These are phyloP conservation scores for Vicugna pacos DNA, from an alignment of 2,113 vertebrate species.

Conservation along the genomic window DNA sequence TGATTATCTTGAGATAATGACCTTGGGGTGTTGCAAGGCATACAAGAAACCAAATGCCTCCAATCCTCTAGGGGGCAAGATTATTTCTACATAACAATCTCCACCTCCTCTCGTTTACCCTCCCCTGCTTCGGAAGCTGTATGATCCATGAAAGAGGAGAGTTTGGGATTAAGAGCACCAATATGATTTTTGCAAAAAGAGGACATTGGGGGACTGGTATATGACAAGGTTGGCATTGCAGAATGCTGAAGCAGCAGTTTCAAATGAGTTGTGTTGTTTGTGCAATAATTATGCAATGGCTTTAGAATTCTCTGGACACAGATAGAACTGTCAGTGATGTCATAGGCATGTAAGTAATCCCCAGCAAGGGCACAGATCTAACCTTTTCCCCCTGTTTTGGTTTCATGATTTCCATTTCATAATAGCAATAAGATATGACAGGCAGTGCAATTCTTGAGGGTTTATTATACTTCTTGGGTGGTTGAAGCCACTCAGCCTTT, in stretches of 20 bases:
- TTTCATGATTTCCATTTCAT: conserved; percentile 88
- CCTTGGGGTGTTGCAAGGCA: conserved; percentile 89
- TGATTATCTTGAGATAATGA: conserved; percentile 92
- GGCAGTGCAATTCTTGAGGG: conserved; percentile 84
- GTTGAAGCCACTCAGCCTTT: conserved; percentile 89
- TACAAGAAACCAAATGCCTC: conserved; percentile 89
- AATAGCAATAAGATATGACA: conserved; percentile 86
- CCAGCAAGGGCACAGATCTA: conserved; percentile 86
- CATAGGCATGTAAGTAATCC: conserved; percentile 87
- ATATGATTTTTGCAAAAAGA: conserved; percentile 82
- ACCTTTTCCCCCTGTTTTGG: conserved; percentile 87
- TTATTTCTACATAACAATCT: conserved; percentile 84
- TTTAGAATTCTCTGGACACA: conserved; percentile 87
- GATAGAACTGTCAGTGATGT: conserved; percentile 89
- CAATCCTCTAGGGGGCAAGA: conserved; percentile 84
- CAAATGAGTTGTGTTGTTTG: conserved; percentile 83
- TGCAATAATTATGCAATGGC: conserved; percentile 82
- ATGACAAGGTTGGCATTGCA: conserved; percentile 78
- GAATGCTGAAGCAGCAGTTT: conserved; percentile 85
- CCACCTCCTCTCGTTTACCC: conserved; percentile 73
- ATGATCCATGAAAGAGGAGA: conserved; percentile 82
- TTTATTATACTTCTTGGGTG: conserved; percentile 87
- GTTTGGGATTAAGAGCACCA: conserved; percentile 82
- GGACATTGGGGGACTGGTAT: conserved; percentile 78
- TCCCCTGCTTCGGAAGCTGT: conserved; percentile 79